Evolutionary conservation across 2,113 vertebrate species (phyloP).

Genomic region (Burhinus oedicnemus): DNA sequence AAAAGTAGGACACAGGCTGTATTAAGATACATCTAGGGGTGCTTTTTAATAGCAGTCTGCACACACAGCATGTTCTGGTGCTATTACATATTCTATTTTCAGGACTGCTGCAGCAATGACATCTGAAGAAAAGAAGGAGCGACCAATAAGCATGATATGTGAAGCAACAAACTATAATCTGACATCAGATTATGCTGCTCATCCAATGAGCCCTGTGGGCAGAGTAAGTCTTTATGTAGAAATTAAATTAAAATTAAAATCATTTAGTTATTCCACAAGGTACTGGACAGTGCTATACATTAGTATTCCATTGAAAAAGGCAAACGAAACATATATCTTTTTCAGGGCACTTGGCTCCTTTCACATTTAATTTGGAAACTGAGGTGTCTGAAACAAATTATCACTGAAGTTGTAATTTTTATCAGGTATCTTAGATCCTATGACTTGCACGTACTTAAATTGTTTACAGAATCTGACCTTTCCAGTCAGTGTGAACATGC

Average conservation of each 20-base stretch:
- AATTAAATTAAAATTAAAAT: slow-evolving; percentile 7
- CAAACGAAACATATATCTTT: not conserved
- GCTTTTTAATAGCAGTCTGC: not conserved
- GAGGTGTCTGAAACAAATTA: not conserved
- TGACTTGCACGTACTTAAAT: not conserved
- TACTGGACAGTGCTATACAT: not conserved
- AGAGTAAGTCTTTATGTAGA: slow-evolving; percentile 82
- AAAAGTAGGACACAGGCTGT: slow-evolving; percentile 31
- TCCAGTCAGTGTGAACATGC: not conserved
- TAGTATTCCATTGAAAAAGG: not conserved
- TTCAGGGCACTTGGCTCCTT: not conserved
- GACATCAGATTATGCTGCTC: slow-evolving; percentile 82
- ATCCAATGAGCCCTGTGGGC: slow-evolving; percentile 86
- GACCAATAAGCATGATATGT: slow-evolving; percentile 87
- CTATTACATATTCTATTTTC: slow-evolving; percentile 67
- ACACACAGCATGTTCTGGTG: not conserved
- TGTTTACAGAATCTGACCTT: not conserved
- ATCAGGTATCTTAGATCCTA: not conserved
- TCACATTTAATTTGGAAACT: not conserved
- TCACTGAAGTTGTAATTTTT: not conserved
- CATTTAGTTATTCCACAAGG: not conserved
- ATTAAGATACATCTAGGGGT: not conserved
- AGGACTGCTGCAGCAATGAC: slow-evolving; percentile 87
- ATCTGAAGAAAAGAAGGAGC: slow-evolving; percentile 91
- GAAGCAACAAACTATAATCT: slow-evolving; percentile 91